These are phyloP conservation scores for Catocala nupta DNA, from an alignment of 2,888 invertebrate species.

Conservation along the genomic window DNA sequence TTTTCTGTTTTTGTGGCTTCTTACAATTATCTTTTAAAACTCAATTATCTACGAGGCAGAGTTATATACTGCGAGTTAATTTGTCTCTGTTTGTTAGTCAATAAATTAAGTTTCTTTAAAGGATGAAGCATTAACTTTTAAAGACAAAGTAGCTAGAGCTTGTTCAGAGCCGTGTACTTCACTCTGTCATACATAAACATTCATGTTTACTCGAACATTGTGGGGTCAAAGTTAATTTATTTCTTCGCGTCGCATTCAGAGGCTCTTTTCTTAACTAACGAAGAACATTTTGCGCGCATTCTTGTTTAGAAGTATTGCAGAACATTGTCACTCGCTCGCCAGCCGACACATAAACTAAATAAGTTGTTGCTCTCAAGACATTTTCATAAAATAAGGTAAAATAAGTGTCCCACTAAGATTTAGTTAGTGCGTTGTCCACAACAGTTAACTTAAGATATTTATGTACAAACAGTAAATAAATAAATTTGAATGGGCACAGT, in stretches of 20 bases:
- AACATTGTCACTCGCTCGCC: slow-evolving; percentile 50
- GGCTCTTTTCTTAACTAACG: slow-evolving; percentile 35
- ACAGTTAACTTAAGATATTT: background rate
- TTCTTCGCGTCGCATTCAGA: slow-evolving; percentile 50
- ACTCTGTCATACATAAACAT: slow-evolving; percentile 72
- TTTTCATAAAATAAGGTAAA: slow-evolving; percentile 53
- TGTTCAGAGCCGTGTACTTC: slow-evolving; percentile 63
- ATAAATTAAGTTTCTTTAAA: slow-evolving; percentile 5
- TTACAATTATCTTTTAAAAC: slow-evolving; percentile 30
- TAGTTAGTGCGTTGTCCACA: slow-evolving; percentile 39
- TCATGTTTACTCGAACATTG: slow-evolving; percentile 71
- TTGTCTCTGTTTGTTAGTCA: background rate
- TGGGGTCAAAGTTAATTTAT: slow-evolving; percentile 77
- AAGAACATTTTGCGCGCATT: slow-evolving; percentile 50
- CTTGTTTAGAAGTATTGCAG: slow-evolving; percentile 48
- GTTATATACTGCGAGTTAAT: background rate
- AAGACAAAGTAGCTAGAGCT: slow-evolving; percentile 53
- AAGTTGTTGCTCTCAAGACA: slow-evolving; percentile 53
- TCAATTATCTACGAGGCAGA: background rate
- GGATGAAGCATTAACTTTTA: slow-evolving; percentile 28
- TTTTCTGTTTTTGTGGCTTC: slow-evolving; percentile 24
- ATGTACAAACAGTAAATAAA: background rate
- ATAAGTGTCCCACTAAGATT: slow-evolving; percentile 55
- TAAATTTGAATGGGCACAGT: background rate
- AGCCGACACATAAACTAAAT: slow-evolving; percentile 57